Evolutionary conservation across 2,888 invertebrate species (phyloP).

Genomic region (Agrotis exclamationis): DNA sequence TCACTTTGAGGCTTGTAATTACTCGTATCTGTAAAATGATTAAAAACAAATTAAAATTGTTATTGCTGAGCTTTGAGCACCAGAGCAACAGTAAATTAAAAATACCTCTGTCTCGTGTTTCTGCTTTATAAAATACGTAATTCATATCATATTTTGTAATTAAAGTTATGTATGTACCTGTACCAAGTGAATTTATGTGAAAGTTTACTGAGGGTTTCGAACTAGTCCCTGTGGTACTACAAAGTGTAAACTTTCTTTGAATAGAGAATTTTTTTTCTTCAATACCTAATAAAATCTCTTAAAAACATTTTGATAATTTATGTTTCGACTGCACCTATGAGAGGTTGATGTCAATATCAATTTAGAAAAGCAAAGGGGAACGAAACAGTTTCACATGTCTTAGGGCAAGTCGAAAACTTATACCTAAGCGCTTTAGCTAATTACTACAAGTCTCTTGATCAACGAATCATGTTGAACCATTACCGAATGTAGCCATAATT

Average conservation of each 20-base stretch:
- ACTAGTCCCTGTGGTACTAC: constrained; percentile 13
- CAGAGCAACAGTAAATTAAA: not conserved
- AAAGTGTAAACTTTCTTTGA: not conserved
- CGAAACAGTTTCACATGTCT: constrained; percentile 1
- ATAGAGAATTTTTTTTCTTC: not conserved
- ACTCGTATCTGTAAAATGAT: constrained; percentile 1
- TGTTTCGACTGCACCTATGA: not conserved
- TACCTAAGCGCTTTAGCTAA: not conserved
- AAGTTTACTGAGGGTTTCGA: not conserved
- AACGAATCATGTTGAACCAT: not conserved
- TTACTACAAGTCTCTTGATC: too few species aligned
- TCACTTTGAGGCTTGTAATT: not conserved
- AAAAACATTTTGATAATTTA: not conserved
- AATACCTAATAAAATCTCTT: too few species aligned
- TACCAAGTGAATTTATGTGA: not conserved
- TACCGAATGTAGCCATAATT: not conserved
- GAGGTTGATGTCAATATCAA: not conserved
- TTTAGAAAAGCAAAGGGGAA: not conserved
- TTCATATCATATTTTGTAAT: too few species aligned
- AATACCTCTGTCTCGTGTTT: not conserved
- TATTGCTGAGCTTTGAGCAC: not conserved
- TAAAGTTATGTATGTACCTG: not conserved
- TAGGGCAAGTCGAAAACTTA: constrained; percentile 1
- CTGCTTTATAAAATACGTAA: too few species aligned
- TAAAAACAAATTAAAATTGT: not conserved